Base-by-base conservation (phyloP, 2,888 invertebrate genomes). In the Drosophila suboccidentalis region DNA sequence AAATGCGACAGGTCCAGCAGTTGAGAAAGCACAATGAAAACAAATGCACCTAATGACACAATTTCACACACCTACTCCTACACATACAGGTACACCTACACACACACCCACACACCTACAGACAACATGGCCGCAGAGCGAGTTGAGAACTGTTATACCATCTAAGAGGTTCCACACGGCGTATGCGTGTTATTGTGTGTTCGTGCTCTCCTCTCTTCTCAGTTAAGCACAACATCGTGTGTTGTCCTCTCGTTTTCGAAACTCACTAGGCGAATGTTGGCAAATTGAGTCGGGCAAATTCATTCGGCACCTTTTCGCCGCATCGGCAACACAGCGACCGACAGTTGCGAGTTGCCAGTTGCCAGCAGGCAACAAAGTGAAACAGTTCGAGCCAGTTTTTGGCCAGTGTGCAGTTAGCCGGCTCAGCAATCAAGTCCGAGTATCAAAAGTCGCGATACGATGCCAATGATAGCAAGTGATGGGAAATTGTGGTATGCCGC, bases 11-110 rank as follows among this genome's bases (percentile, higher is more conserved):
- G 70, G 70, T 60, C 49, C 62, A 69, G 66, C 67, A 58, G 67
- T 49, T 77, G 67, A 65, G 60, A 66, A 66, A 80, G 86, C 79
- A 79, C 74, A 82, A 83, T 77, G 80, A 87, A 86, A 87, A 87
- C 86, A 87, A 87, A 88, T 87, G 86, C 86, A 88, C 86, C 86
- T 87, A 87, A 87, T 87, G 86, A 87, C 86, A 87, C 88, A 87
- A 80, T 87, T 87, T 86, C 67, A 74, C 71, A 78, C 66, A 75
- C 72, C 36, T 13, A 36, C 36, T 19, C 19, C 19, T 19, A 22
- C 22, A 22, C 4, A 22, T 22, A 22, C 22, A 22, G 22, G 4
- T 22, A 78, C 65, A 75, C 71, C 49, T n/a, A 36, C 36, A 36
- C 5, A 13, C 4, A 13, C 36, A 36, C 36, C 4, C 36, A 36